Evolutionary conservation across 2,888 invertebrate species (phyloP), one percentile per base, ranked within the genome.

Genomic region (Ptychoptera albimana): DNA sequence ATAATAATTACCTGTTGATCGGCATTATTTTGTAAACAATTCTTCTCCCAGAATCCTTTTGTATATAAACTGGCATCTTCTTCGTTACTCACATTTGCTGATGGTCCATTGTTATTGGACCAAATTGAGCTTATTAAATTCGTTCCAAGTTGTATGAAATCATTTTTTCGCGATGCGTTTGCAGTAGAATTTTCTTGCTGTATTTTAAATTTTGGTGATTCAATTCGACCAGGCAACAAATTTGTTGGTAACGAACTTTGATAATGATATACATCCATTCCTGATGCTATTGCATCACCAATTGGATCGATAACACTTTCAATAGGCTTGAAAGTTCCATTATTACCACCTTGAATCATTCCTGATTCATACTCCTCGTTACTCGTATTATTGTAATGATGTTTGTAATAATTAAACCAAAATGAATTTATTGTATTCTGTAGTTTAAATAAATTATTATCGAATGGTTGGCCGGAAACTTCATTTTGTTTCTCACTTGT

Each of bases 111-210:
- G 37, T 54, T 54, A 48, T 68, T 59, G 10, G 72, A 70, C 72
- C 73, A 73, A 53, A 73, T 72, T 8, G 72, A 71, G 54, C 64
- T 68, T 38, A 64, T 68, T 45, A 72, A 63, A 52, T 71, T 71
- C 30, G 70, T 68, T 44, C 70, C 70, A 49, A 54, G 49, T 29
- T 58, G 55, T n/a, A 54, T 53, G 42, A 45, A 45, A 39, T 49
- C 49, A 34, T 46, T 34, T 35, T 35, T 42, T 10, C 34, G 50
- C 6, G 45, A 39, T 37, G 47, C 49, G 7, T 49, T 51, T 32
- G 34, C 42, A 1, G 30, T 13, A n/a, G 23, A 8, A 9, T 46
- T 44, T 12, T 32, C 37, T 23, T 40, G n/a, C 14, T 39, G 42
- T 35, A 44, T 16, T 43, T 45, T 46, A 14, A 14, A 31, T 29